Evolutionary conservation across 2,888 invertebrate genomes (phyloP).

Genomic region (Diplazon laetatorius): DNA sequence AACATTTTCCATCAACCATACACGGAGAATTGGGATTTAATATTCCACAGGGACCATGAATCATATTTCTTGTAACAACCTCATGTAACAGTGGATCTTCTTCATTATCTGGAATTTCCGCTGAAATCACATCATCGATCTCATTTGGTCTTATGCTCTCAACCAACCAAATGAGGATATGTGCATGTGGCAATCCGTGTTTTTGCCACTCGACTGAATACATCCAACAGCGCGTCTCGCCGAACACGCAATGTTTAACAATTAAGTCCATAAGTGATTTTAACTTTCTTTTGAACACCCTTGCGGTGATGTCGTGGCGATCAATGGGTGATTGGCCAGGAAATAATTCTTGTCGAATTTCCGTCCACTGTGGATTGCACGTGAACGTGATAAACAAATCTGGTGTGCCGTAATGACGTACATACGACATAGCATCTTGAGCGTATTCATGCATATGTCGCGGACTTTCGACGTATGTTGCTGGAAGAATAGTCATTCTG

Average conservation of each 20-base stretch:
- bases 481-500: slow-evolving; percentile 2
- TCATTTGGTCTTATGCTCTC: slow-evolving; percentile 39
- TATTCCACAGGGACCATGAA: slow-evolving; percentile 37
- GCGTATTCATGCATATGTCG: not conserved
- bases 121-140: slow-evolving; percentile 73
- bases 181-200: slow-evolving; percentile 59
- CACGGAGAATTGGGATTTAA: slow-evolving; percentile 20
- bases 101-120: slow-evolving; percentile 65
- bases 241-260: slow-evolving; percentile 56
- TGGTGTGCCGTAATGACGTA: slow-evolving; percentile 42
- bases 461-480: not conserved
- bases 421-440: not conserved
- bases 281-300: not conserved
- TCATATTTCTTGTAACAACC: slow-evolving; percentile 22
- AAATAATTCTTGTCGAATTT: slow-evolving; percentile 36
- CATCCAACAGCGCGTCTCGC: slow-evolving; percentile 67
- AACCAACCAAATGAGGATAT: slow-evolving; percentile 71
- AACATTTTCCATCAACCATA: slow-evolving; percentile 14
- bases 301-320: slow-evolving; percentile 68
- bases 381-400: slow-evolving; percentile 51
- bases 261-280: slow-evolving; percentile 53
- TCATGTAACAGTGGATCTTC: slow-evolving; percentile 1
- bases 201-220: slow-evolving; percentile 73
- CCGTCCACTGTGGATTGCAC: slow-evolving; percentile 42
- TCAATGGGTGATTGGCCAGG: slow-evolving; percentile 70